These are phyloP conservation scores for Chinchilla lanigera DNA, from an alignment of 2,113 vertebrate genomes.

Conservation along the genomic window DNA sequence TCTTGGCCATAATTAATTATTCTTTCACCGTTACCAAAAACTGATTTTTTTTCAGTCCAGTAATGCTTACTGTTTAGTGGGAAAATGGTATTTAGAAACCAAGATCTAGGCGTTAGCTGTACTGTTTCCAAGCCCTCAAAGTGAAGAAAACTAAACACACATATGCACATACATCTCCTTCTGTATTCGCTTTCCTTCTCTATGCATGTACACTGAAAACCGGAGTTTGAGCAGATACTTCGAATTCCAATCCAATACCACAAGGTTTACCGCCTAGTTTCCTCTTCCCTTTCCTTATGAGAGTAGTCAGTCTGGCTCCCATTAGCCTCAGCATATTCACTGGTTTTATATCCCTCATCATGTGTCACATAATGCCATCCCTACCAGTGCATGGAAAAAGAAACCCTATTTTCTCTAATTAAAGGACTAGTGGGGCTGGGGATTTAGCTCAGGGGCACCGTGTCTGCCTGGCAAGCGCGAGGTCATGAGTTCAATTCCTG, in stretches of 20 bases:
- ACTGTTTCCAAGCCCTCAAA: background rate
- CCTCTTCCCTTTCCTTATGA: background rate
- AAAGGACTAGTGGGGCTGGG: background rate
- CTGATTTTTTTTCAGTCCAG: background rate
- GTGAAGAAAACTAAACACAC: background rate
- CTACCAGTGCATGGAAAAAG: background rate
- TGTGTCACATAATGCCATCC: background rate
- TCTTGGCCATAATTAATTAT: conserved; percentile 36
- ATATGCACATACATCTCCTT: background rate
- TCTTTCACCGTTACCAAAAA: background rate
- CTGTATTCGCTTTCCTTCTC: background rate
- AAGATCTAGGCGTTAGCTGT: background rate
- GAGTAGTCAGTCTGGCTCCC: background rate
- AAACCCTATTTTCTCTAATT: background rate
- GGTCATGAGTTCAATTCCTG: no score
- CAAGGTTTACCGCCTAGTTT: background rate
- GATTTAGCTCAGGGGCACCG: no score
- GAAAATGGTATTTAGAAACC: background rate
- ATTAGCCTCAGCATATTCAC: background rate
- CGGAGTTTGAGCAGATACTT: background rate
- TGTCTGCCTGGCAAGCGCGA: no score
- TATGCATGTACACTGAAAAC: background rate
- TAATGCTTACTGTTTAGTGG: background rate
- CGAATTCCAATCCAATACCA: background rate
- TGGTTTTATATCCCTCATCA: background rate